A percentile compares a stretch with the other conserved stretches of the same genome.
phyloP scores from a whole-genome alignment of 2,113 vertebrate species.

The Sula dactylatra region DNA sequence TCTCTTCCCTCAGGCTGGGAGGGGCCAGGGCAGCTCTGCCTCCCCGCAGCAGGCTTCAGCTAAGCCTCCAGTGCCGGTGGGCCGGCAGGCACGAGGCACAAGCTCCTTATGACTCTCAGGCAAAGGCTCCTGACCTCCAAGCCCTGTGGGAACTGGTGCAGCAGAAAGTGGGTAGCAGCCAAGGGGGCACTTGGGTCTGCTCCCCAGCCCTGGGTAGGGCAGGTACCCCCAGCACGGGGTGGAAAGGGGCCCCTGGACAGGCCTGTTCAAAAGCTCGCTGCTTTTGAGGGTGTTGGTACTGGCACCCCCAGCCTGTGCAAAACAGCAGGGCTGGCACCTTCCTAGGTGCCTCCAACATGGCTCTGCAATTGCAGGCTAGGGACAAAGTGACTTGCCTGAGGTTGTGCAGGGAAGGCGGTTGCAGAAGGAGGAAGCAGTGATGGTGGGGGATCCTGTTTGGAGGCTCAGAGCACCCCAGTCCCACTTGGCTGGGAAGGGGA shows the following conservation, averaged over 20 bases:
- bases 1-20: not conserved
- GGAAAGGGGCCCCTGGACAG: too few relatives aligned
- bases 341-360: fast-evolving
- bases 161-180: not conserved
- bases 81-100: not conserved
- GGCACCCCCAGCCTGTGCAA: not conserved
- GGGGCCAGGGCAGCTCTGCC: not conserved
- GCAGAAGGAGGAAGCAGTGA: not conserved
- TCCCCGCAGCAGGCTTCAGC: not conserved
- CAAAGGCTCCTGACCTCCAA: not conserved
- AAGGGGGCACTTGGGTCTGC: not conserved
- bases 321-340: not conserved
- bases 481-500: not conserved
- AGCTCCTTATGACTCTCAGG: not conserved
- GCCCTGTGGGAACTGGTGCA: not conserved
- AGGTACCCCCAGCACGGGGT: not conserved
- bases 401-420: fast-evolving
- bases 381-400: not conserved
- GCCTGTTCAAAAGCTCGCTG: fast-evolving
- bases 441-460: not conserved
- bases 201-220: not conserved
- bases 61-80: not conserved
- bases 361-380: not conserved
- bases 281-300: not conserved
- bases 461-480: fast-evolving